Evolutionary conservation across 2,888 invertebrate species (phyloP).

Genomic region (Crioceris asparagi): DNA sequence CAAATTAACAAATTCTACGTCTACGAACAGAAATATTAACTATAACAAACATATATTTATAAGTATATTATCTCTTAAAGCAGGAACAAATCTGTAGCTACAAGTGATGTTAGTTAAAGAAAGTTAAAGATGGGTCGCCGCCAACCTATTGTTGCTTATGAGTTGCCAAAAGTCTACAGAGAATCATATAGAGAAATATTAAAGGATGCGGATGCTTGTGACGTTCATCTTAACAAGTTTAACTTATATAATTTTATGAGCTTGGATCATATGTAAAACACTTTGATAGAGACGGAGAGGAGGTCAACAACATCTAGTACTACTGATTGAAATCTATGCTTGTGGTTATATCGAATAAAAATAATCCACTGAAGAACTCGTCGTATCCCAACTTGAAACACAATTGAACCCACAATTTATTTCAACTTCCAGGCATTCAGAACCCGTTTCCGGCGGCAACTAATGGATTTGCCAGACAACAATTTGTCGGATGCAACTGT

Average conservation of each 20-base stretch:
- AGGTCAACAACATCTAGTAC: too few relatives aligned
- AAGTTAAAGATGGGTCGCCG: too few relatives aligned
- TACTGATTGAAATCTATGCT: too few relatives aligned
- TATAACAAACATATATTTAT: too few relatives aligned
- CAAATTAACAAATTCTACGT: too few relatives aligned
- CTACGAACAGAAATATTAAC: too few relatives aligned
- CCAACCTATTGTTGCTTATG: conserved; percentile 52
- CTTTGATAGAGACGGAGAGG: conserved; percentile 59
- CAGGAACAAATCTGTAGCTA: too few relatives aligned
- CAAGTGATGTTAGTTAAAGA: too few relatives aligned
- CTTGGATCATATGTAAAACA: conserved; percentile 70
- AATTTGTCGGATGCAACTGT: conserved; percentile 48
- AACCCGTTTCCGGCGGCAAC: conserved; percentile 62
- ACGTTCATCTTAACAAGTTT: conserved; percentile 79
- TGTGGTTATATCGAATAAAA: too few relatives aligned
- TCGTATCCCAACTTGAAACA: neutral
- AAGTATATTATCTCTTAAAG: too few relatives aligned
- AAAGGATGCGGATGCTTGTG: conserved; percentile 80
- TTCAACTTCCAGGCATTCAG: conserved; percentile 57
- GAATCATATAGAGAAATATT: conserved; percentile 66
- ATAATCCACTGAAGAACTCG: too few relatives aligned
- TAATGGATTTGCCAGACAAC: conserved; percentile 76
- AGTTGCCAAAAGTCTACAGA: conserved; percentile 52
- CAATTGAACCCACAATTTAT: neutral
- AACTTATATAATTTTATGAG: conserved; percentile 80